Evolutionary conservation across 2,113 vertebrate genomes (phyloP).

Genomic region (Vimba vimba): DNA sequence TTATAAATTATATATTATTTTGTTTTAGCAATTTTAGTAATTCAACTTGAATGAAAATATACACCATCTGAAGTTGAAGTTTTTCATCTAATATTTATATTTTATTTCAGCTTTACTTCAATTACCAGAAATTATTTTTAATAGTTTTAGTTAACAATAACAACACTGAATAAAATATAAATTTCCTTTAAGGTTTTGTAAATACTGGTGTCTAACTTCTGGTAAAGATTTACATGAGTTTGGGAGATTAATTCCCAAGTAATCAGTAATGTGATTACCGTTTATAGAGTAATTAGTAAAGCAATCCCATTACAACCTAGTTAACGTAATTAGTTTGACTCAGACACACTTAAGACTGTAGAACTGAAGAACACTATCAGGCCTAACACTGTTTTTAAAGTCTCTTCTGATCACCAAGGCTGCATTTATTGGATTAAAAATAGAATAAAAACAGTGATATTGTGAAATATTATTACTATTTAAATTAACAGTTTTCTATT

Average conservation of each 20-base stretch:
- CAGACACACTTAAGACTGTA: not conserved
- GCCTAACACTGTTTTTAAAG: not conserved
- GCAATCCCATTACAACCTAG: not conserved
- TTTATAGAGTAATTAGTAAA: not conserved
- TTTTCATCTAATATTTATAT: not conserved
- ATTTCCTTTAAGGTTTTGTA: not conserved
- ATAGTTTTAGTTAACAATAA: not conserved
- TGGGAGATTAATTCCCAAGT: not conserved
- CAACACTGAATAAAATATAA: not conserved
- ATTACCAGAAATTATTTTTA: not conserved
- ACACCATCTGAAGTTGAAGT: not conserved
- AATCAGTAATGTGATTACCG: not conserved
- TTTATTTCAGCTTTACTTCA: not conserved
- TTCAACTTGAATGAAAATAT: not conserved
- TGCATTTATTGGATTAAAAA: not conserved
- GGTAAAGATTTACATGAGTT: not conserved
- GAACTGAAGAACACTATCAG: not conserved
- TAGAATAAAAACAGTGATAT: not conserved
- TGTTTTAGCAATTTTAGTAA: not conserved
- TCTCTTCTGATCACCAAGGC: not conserved
- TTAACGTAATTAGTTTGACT: conserved; percentile 1
- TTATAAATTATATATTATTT: too few relatives aligned
- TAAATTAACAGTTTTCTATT: not conserved
- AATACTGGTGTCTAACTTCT: not conserved
- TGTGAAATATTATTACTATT: not conserved